phyloP scores from a whole-genome alignment of 2,888 invertebrate species.

The Oxystoma pomonae region DNA sequence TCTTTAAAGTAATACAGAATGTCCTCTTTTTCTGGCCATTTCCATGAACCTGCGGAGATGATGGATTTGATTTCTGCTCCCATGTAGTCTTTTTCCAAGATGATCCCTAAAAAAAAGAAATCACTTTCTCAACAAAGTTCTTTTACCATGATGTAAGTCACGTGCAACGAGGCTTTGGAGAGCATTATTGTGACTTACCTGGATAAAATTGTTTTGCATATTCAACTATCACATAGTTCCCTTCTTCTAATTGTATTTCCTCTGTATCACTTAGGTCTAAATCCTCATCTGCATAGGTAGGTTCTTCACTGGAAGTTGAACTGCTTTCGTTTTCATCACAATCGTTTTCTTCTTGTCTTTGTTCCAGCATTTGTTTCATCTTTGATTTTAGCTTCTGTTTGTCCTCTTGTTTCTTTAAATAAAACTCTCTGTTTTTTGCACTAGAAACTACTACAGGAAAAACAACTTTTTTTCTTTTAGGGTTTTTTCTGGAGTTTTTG shows the following conservation, averaged over 20 bases:
- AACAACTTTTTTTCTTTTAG: background rate
- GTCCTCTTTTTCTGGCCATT: slow-evolving; percentile 16
- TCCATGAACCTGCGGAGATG: slow-evolving; percentile 16
- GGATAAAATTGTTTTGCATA: slow-evolving; percentile 9
- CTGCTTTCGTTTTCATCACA: background rate
- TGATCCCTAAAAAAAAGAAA: slow-evolving; percentile 8
- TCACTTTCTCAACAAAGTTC: no score
- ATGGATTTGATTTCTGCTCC: slow-evolving; percentile 16
- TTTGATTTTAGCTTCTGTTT: no score
- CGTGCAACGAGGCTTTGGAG: no score
- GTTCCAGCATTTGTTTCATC: background rate
- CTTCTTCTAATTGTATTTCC: background rate
- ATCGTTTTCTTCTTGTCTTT: background rate
- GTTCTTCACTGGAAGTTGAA: background rate
- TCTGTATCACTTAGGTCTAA: slow-evolving; percentile 6
- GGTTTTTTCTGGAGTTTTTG: no score
- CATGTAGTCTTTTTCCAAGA: slow-evolving; percentile 5
- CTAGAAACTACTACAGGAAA: slow-evolving; percentile 9
- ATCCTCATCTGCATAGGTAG: slow-evolving; percentile 6
- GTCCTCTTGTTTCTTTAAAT: slow-evolving; percentile 7
- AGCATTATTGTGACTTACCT: slow-evolving; percentile 5
- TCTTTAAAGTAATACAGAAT: slow-evolving; percentile 17
- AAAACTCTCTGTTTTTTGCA: slow-evolving; percentile 5
- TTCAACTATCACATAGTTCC: slow-evolving; percentile 10
- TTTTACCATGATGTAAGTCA: no score